Conservation (phyloP, 2,797 vertebrate species). For the Graptemys geographica region DNA sequence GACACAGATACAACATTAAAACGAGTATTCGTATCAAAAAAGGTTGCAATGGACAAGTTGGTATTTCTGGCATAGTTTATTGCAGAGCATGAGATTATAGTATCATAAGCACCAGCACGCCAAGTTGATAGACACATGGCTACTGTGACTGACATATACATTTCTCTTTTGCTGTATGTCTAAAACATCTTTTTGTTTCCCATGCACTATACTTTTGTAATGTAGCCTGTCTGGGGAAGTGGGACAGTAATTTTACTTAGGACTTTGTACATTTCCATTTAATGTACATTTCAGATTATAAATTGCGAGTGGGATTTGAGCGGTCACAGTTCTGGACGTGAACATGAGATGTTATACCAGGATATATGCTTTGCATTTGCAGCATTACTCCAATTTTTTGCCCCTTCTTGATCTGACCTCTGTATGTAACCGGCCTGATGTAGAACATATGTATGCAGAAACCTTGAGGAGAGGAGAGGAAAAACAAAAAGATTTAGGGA, state of each 20-base stretch:
- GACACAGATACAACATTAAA: background rate
- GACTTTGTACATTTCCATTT: background rate
- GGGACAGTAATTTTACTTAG: conserved; percentile 54
- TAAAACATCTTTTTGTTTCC: background rate
- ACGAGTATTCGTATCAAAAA: background rate
- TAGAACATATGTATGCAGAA: conserved; percentile 87
- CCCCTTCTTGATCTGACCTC: conserved; percentile 76
- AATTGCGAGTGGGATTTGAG: conserved; percentile 75
- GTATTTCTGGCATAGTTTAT: no score
- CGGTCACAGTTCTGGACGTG: conserved; percentile 87
- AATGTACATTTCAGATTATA: background rate
- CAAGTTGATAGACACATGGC: no score
- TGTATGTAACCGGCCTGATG: conserved; percentile 82
- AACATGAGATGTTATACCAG: conserved; percentile 86
- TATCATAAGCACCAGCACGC: no score
- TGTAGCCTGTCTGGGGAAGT: no score
- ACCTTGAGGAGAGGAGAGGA: conserved; percentile 64
- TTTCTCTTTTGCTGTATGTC: background rate
- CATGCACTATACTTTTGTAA: no score
- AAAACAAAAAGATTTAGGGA: background rate
- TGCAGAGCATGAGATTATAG: no score
- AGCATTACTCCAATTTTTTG: conserved; percentile 82
- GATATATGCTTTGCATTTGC: conserved; percentile 84
- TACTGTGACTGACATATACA: no score
- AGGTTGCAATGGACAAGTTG: no score